Percentiles rank a stretch among this genome's conserved stretches.
Evolutionary conservation across 1,140 invertebrate species (phyloP).

Genomic region (Procambarus virginalis): DNA sequence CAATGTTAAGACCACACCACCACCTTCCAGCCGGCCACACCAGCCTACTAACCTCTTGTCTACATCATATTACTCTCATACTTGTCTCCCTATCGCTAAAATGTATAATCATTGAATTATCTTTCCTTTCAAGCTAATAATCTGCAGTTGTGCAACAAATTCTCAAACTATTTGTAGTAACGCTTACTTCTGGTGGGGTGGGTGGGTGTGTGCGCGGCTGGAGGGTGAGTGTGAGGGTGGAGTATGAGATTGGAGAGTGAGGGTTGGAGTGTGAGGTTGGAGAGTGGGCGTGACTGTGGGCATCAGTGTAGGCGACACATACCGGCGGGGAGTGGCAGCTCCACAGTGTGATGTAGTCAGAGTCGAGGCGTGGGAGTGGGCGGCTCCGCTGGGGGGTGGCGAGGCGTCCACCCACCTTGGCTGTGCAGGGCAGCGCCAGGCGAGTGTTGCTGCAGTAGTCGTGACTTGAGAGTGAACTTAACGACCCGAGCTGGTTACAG

Average conservation of each 20-base stretch:
- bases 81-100: no score
- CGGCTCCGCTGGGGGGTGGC: conserved; percentile 36
- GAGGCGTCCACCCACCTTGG: conserved; percentile 62
- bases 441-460: conserved; percentile 42
- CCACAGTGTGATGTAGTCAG: conserved; percentile 65
- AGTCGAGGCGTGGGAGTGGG: conserved; percentile 56
- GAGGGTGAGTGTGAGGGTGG: no score
- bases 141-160: no score
- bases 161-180: no score
- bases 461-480: conserved; percentile 45
- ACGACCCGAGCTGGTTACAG: conserved; percentile 37
- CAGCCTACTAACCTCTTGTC: no score
- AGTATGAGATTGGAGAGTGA: no score
- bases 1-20: not conserved
- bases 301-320: conserved; percentile 32
- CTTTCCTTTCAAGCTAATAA: no score
- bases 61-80: no score
- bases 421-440: conserved; percentile 55
- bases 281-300: conserved; percentile 35
- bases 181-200: no score
- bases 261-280: no score
- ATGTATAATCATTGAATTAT: no score
- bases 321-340: conserved; percentile 67
- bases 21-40: conserved; percentile 30
- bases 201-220: no score